Percentiles rank a stretch among this genome's conserved stretches.
Evolutionary conservation across 2,113 vertebrate genomes (phyloP).

Genomic region (Albula glossodonta): DNA sequence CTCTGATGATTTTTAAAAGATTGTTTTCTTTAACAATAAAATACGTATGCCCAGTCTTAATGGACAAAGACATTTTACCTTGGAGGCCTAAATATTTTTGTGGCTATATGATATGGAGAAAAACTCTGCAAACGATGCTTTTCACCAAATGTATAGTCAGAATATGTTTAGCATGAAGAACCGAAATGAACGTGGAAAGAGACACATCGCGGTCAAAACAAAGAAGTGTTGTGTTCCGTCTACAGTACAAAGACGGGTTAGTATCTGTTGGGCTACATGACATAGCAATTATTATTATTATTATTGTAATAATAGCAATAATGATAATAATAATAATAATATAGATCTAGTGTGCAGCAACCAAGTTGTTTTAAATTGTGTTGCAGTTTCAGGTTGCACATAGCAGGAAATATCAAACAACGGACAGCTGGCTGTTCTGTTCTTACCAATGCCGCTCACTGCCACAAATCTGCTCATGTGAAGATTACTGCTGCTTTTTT

Average conservation of each 20-base stretch:
- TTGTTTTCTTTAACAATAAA: neutral
- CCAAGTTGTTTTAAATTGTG: too few relatives aligned
- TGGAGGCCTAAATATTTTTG: neutral
- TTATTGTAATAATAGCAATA: too few relatives aligned
- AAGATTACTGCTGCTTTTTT: neutral
- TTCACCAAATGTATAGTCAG: neutral
- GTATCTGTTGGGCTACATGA: neutral
- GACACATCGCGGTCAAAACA: neutral
- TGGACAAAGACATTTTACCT: too few relatives aligned
- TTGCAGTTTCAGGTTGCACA: too few relatives aligned
- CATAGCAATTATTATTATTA: neutral
- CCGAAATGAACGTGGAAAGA: conserved; percentile 22
- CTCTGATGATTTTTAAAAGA: neutral
- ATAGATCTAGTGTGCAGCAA: too few relatives aligned
- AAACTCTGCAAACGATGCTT: neutral
- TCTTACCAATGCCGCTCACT: neutral
- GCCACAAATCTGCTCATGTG: neutral
- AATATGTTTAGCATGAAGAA: neutral
- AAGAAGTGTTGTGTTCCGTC: neutral
- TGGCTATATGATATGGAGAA: neutral
- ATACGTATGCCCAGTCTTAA: neutral
- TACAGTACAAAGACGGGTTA: neutral
- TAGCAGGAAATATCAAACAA: too few relatives aligned
- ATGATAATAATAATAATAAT: too few relatives aligned
- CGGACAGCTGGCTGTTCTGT: neutral